These are phyloP conservation scores for Poecilus cupreus DNA, from an alignment of 2,888 invertebrate species.

Conservation along the genomic window DNA sequence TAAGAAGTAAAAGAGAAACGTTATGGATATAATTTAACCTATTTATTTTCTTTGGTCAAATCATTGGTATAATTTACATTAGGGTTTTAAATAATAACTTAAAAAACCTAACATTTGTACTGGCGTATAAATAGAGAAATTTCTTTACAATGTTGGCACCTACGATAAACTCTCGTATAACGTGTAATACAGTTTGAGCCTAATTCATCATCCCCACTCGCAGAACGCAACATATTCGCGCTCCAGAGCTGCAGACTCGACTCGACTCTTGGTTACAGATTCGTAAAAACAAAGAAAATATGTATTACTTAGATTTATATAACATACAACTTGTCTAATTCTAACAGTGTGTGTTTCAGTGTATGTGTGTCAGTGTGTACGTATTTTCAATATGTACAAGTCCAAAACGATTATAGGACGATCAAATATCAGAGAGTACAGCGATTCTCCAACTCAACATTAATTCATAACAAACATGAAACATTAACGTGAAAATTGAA, in stretches of 20 bases:
- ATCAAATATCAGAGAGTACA: conserved; percentile 40
- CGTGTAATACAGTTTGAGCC: conserved; percentile 50
- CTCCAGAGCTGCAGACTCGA: background rate
- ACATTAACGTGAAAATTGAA: conserved; percentile 31
- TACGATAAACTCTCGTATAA: conserved; percentile 57
- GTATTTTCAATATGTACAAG: conserved; percentile 45
- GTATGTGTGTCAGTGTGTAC: conserved; percentile 35
- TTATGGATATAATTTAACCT: conserved; percentile 53
- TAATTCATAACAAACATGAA: conserved; percentile 17
- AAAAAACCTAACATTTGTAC: conserved; percentile 59
- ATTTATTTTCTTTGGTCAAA: conserved; percentile 78
- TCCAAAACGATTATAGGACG: conserved; percentile 46
- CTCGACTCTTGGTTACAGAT: conserved; percentile 9
- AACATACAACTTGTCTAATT: conserved; percentile 48
- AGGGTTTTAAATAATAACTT: conserved; percentile 56
- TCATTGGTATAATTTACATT: conserved; percentile 76
- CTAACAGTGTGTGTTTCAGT: conserved; percentile 43
- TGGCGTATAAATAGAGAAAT: conserved; percentile 58
- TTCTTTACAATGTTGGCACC: conserved; percentile 59
- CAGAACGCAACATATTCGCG: background rate
- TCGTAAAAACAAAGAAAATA: conserved; percentile 52
- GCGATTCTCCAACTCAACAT: conserved; percentile 37
- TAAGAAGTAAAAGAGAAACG: conserved; percentile 14
- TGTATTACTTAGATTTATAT: conserved; percentile 45
- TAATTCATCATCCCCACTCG: background rate